phyloP scores from a whole-genome alignment of 2,797 vertebrate genomes.

The Gymnocypris eckloni region DNA sequence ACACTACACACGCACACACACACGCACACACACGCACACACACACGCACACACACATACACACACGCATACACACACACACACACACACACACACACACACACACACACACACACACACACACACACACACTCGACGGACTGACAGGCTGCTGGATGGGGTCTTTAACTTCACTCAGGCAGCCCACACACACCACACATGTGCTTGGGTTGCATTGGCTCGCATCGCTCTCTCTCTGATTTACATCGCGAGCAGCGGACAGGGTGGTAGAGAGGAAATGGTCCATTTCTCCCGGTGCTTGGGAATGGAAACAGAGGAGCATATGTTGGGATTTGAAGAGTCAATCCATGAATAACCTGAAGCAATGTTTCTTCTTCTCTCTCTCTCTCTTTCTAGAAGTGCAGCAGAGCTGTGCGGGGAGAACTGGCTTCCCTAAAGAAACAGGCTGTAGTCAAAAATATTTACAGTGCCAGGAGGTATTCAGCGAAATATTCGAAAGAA shows the following conservation, averaged over 20 bases:
- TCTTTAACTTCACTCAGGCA: constrained; percentile 49
- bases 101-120: constrained; percentile 26
- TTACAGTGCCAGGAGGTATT: constrained; percentile 99
- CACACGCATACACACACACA: no score
- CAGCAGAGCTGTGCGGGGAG: constrained; percentile 77
- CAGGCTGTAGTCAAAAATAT: constrained; percentile 98
- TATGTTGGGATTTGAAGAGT: constrained; percentile 93
- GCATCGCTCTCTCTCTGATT: constrained; percentile 71
- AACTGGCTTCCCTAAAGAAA: constrained; percentile 96
- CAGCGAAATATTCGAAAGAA: constrained; percentile 94
- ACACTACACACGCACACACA: constrained; percentile 55
- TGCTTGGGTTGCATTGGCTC: constrained; percentile 71
- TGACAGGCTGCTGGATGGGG: constrained; percentile 55
- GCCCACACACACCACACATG: constrained; percentile 66
- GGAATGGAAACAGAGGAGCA: constrained; percentile 82
- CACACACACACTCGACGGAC: constrained; percentile 52
- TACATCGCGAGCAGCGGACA: constrained; percentile 68
- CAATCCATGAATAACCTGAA: constrained; percentile 99
- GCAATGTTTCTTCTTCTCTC: constrained; percentile 79
- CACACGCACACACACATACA: no score
- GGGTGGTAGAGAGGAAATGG: constrained; percentile 78
- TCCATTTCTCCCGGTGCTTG: constrained; percentile 77
- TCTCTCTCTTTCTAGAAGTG: constrained; percentile 72
- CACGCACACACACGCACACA: not conserved
- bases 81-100: no score